Evolutionary conservation across 1,140 invertebrate genomes (phyloP), one percentile per base, ranked within the genome.

Genomic region (Coptotermes formosanus): DNA sequence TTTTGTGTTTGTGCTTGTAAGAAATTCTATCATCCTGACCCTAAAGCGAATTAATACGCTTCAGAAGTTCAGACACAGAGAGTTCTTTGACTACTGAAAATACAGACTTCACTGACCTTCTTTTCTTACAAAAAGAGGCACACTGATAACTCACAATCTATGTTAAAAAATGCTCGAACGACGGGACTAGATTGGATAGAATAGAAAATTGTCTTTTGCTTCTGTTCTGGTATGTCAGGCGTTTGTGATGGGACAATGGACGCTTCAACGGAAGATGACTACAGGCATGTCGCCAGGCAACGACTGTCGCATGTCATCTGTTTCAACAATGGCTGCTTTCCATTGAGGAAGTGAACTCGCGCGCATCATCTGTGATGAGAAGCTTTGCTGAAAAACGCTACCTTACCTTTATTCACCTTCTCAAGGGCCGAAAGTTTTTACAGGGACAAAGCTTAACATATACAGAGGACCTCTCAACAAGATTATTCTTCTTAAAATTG

Each of bases 241-340:
- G 64, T 75, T 75, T 75, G 64, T 75, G 30, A 75, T 2, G 25
- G 64, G 30, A 75, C 64, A 75, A 75, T 75, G 64, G 30, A 4
- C 21, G 52, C 19, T 19, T 19, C 52, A 55, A 75, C n/a, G 19
- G 64, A 30, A 75, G 64, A 75, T 75, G 64, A 75, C 64, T 75
- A 75, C 64, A 30, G n/a, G 64, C 64, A 75, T 75, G 64, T 75
- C 25, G 16, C 64, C 25, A 9, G 25, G 64, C 64, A 75, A 9
- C 64, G 25, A 75, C 64, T 75, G 64, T 75, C 64, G 64, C 64
- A 75, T 75, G 64, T 75, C 64, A 75, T 75, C 64, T 75, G 64
- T 75, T 75, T 30, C 64, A 11, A 75, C 64, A 75, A 75, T 75
- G 64, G 64, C 64, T 75, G 64, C 64, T 75, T 75, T 75, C 64